These are phyloP conservation scores for Poeciliopsis prolifica DNA, from an alignment of 2,113 vertebrate genomes.

Conservation along the genomic window DNA sequence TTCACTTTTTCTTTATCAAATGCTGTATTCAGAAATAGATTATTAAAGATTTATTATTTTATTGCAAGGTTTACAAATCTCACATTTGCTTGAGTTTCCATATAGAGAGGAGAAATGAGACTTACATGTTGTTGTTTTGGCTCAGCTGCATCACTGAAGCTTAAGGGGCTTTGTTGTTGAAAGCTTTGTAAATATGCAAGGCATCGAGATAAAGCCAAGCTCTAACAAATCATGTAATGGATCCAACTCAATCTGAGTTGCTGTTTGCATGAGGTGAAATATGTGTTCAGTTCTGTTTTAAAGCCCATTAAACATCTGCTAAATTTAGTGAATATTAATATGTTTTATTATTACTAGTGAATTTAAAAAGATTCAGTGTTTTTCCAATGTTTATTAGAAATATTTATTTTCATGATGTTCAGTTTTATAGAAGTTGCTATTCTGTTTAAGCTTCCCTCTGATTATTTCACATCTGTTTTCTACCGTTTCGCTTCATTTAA, in stretches of 20 bases:
- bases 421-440: constrained; percentile 12
- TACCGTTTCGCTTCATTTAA: neutral
- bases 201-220: constrained; percentile 26
- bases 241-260: constrained; percentile 30
- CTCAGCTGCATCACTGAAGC: neutral
- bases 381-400: constrained; percentile 8
- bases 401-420: constrained; percentile 12
- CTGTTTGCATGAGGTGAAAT: constrained; percentile 31
- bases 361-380: constrained; percentile 11
- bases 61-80: neutral
- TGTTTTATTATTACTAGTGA: constrained; percentile 10
- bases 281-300: constrained; percentile 4
- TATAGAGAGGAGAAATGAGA: constrained; percentile 22
- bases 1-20: neutral
- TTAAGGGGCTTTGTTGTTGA: constrained; percentile 16
- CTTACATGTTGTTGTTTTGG: neutral
- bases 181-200: constrained; percentile 39
- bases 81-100: constrained; percentile 21
- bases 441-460: constrained; percentile 9
- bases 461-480: constrained; percentile 11
- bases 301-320: neutral
- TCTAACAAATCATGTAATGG: constrained; percentile 50
- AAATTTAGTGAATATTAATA: constrained; percentile 14
- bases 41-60: constrained; percentile 13
- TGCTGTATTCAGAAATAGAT: constrained; percentile 5